Base-by-base conservation (phyloP, 2,797 vertebrate species). In the Sebastolobus alascanus region DNA sequence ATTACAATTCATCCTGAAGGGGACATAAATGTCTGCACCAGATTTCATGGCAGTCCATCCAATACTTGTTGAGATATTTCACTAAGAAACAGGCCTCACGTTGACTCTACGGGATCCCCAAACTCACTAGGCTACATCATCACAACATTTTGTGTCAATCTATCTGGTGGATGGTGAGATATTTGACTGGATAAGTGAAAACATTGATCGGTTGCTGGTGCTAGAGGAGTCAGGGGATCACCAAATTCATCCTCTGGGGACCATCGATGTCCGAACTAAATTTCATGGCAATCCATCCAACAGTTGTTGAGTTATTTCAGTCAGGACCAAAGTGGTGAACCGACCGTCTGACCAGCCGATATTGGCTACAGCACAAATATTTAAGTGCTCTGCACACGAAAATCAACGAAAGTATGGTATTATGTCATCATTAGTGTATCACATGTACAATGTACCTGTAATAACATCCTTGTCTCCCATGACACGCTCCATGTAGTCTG, bases 401-500 rank as follows among this genome's bases (percentile, higher is more conserved):
- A 55, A 63, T 68, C 14, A 72, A 68, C 22, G 2, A 52, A 10
- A 33, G 6, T 5, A 59, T 40, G 7, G 16, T 54, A 29, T 65
- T 63, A 56, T 65, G 10, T 7, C 14, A 73, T 77, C 31, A 73
- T 40, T 22, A 40, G 2, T 27, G 2, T 27, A 54, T 63, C 46
- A 77, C 8, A 38, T 60, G 40, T 64, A 6, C 8, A 55, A 63
- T 37, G 35, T 89, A 99, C 99, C 99, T 97, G 96, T 89, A 76
- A 97, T 95, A 59, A 98, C 94, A 56, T 91, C 94, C 22, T 96
- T 96, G 87, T 99, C 96, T 5, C 80, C 88, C 95, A 97, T 94
- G 85, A 99, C 95, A 37, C 97, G 95, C 90, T 98, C 92, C 72
- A 98, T 85, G 63, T 96, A 84, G 1, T 91, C 95, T 8, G 93